Percentiles rank a stretch among this genome's conserved stretches.
These are phyloP conservation scores for Hecatera dysodea DNA, from an alignment of 2,888 invertebrate genomes.

Conservation along the genomic window DNA sequence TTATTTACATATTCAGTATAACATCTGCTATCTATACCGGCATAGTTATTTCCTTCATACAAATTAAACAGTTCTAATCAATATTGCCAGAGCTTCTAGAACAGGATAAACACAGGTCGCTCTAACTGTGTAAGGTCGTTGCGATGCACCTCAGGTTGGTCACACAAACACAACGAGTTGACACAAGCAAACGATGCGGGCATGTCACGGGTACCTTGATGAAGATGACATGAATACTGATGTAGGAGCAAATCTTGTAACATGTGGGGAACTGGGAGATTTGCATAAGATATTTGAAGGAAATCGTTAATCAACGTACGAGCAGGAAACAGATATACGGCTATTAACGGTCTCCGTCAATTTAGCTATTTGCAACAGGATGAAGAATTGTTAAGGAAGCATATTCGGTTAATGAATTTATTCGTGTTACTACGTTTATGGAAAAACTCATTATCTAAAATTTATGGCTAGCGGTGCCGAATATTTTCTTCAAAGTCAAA, in stretches of 20 bases:
- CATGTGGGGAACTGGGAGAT: conserved; percentile 66
- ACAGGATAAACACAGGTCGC: conserved; percentile 61
- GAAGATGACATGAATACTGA: conserved; percentile 74
- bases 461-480: not conserved
- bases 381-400: conserved; percentile 29
- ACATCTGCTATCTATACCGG: not conserved
- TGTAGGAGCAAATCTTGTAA: conserved; percentile 70
- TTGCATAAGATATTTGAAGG: conserved; percentile 68
- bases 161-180: conserved; percentile 78
- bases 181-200: conserved; percentile 83
- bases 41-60: conserved; percentile 2
- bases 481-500: conserved; percentile 1
- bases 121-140: conserved; percentile 72
- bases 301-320: conserved; percentile 61
- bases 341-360: conserved; percentile 48
- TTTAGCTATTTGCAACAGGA: conserved; percentile 56
- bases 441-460: not conserved
- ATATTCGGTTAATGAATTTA: conserved; percentile 36
- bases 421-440: not conserved
- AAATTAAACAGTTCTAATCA: conserved; percentile 21
- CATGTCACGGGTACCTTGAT: conserved; percentile 75
- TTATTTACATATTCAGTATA: not conserved
- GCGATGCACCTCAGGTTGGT: conserved; percentile 79
- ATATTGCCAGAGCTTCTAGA: conserved; percentile 47
- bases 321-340: conserved; percentile 56